Evolutionary conservation across 1,140 invertebrate genomes (phyloP).

Genomic region (Drosophila oshimai): DNA sequence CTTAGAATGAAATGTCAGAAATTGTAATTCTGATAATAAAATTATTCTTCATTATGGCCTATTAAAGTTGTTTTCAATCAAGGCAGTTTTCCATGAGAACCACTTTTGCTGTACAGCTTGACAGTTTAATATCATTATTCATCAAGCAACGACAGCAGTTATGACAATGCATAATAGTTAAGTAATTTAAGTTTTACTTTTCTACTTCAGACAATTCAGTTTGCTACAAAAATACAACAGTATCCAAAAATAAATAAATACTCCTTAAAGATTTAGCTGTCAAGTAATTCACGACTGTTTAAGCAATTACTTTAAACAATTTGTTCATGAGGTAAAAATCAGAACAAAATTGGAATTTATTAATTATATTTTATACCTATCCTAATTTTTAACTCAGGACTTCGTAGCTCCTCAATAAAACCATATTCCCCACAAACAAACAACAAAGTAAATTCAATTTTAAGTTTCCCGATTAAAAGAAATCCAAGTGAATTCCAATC

Average conservation of each 20-base stretch:
- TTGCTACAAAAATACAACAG: background rate
- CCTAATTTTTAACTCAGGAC: too few relatives aligned
- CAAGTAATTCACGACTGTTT: too few relatives aligned
- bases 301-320: too few relatives aligned
- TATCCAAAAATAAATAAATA: background rate
- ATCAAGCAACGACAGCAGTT: conserved; percentile 11
- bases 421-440: background rate
- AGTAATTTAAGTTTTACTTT: background rate
- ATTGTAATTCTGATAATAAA: background rate
- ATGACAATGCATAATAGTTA: background rate
- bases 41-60: background rate
- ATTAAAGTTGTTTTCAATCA: background rate
- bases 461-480: background rate
- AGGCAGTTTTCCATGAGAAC: conserved; percentile 22
- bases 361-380: too few relatives aligned
- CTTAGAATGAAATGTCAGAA: background rate
- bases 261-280: too few relatives aligned
- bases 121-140: conserved; percentile 29
- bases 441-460: background rate
- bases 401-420: too few relatives aligned
- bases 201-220: background rate
- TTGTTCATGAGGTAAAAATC: too few relatives aligned
- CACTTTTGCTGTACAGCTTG: background rate
- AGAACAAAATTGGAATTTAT: too few relatives aligned
- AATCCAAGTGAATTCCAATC: background rate